Evolutionary conservation across 2,113 vertebrate species (phyloP).

Genomic region (Xyrauchen texanus): DNA sequence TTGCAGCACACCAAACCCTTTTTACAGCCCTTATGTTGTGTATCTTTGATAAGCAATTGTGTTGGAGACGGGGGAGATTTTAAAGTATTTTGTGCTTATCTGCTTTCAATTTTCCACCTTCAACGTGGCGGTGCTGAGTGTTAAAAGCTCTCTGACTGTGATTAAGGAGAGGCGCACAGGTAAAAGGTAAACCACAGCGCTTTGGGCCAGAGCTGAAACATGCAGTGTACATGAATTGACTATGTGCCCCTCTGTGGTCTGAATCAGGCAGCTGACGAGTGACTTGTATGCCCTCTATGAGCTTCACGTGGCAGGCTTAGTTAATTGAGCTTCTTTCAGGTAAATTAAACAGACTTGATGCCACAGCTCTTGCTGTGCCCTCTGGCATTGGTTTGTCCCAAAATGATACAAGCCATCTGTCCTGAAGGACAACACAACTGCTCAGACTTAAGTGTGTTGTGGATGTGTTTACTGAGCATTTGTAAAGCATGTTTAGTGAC

Average conservation of each 20-base stretch:
- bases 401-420: slow-evolving; percentile 47
- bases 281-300: not conserved
- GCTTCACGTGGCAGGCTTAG: slow-evolving; percentile 22
- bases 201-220: slow-evolving; percentile 1
- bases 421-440: slow-evolving; percentile 58
- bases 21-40: slow-evolving; percentile 20
- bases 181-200: slow-evolving; percentile 37
- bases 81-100: slow-evolving; percentile 26
- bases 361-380: slow-evolving; percentile 49
- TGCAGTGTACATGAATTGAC: slow-evolving; percentile 20
- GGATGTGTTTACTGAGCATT: slow-evolving; percentile 24
- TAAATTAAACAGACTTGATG: slow-evolving; percentile 59
- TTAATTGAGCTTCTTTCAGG: slow-evolving; percentile 56
- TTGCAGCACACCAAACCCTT: slow-evolving; percentile 1
- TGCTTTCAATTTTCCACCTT: not conserved
- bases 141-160: slow-evolving; percentile 19
- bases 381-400: slow-evolving; percentile 53
- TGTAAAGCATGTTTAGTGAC: slow-evolving; percentile 27
- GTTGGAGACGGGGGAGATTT: slow-evolving; percentile 27
- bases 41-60: slow-evolving; percentile 34
- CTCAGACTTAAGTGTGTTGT: slow-evolving; percentile 14
- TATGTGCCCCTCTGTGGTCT: not conserved
- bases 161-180: slow-evolving; percentile 32
- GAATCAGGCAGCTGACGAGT: slow-evolving; percentile 11
- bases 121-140: slow-evolving; percentile 26